A percentile compares a stretch with the other conserved stretches of the same genome.
Evolutionary conservation across 2,113 vertebrate species (phyloP).

Genomic region (Cryptomyrus ogoouensis): DNA sequence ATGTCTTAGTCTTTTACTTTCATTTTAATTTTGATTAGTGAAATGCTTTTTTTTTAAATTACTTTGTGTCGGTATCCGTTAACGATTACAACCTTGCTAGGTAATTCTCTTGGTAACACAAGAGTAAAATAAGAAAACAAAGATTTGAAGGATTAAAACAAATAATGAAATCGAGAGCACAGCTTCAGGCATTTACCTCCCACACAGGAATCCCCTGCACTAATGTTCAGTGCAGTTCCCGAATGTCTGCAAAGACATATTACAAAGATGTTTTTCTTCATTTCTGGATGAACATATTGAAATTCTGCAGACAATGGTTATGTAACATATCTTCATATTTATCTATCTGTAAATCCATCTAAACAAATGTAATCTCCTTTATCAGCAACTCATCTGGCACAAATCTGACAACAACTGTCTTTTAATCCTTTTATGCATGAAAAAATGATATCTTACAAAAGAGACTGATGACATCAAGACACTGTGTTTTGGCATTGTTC

Average conservation of each 20-base stretch:
- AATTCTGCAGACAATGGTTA: neutral
- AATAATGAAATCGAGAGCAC: neutral
- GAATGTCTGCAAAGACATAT: neutral
- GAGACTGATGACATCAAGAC: neutral
- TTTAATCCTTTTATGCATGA: neutral
- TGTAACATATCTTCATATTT: neutral
- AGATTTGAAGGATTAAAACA: neutral
- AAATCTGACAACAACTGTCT: neutral
- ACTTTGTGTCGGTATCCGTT: neutral
- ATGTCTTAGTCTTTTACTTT: neutral
- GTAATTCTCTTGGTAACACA: neutral
- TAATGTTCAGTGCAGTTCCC: neutral
- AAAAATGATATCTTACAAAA: neutral
- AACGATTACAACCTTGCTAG: neutral
- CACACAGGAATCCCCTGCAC: neutral
- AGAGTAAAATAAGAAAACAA: neutral
- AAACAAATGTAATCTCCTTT: neutral
- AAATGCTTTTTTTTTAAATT: neutral
- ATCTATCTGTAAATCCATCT: conserved; percentile 8
- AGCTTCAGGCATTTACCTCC: neutral
- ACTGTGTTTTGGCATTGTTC: neutral
- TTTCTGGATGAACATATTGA: neutral
- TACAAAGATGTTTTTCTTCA: neutral
- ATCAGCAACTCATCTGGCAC: neutral
- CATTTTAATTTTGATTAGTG: neutral